Evolutionary conservation across 2,888 invertebrate genomes (phyloP).

Genomic region (Euzetes globulus): DNA sequence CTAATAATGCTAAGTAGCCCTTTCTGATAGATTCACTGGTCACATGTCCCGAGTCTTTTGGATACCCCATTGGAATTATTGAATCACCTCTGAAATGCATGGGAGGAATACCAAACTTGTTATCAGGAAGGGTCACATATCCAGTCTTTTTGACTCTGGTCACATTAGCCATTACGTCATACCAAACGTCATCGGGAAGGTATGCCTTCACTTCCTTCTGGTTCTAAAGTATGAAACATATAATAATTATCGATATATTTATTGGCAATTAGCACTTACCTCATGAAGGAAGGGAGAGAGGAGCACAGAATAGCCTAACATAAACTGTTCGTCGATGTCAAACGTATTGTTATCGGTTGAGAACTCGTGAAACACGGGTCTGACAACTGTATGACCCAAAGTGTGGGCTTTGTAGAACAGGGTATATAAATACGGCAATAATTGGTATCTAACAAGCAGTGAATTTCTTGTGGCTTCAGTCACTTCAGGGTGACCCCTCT

Average conservation of each 20-base stretch:
- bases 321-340: slow-evolving; percentile 64
- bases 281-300: slow-evolving; percentile 60
- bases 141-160: slow-evolving; percentile 27
- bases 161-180: slow-evolving; percentile 44
- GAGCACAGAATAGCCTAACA: slow-evolving; percentile 66
- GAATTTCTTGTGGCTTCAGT: slow-evolving; percentile 58
- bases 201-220: slow-evolving; percentile 50
- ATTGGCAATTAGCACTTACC: neutral
- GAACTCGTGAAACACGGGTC: slow-evolving; percentile 67
- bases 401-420: slow-evolving; percentile 65
- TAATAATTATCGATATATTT: neutral
- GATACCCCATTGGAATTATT: slow-evolving; percentile 54
- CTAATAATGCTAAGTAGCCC: too few species aligned
- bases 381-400: slow-evolving; percentile 64
- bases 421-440: slow-evolving; percentile 72
- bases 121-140: slow-evolving; percentile 53
- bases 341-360: slow-evolving; percentile 58
- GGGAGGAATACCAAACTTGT: neutral
- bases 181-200: slow-evolving; percentile 63
- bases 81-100: slow-evolving; percentile 58
- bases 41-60: neutral
- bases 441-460: slow-evolving; percentile 59
- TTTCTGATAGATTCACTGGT: too few species aligned
- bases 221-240: slow-evolving; percentile 14
- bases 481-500: slow-evolving; percentile 44